Evolutionary conservation across 2,797 vertebrate species (phyloP).

Genomic region (Pteronotus mesoamericanus): DNA sequence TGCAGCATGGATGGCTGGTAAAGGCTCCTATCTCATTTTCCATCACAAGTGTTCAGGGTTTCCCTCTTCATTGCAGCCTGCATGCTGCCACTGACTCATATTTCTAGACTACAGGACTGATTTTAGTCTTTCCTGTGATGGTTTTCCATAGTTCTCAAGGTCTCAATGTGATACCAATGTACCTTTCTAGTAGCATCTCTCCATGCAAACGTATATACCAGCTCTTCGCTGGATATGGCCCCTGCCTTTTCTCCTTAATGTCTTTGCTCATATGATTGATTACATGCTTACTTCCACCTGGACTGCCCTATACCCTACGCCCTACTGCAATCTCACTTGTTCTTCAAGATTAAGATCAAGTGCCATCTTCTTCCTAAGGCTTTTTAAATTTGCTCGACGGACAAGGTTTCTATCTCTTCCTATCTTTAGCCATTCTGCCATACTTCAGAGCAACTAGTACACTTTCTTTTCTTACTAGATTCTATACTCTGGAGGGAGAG

Average conservation of each 20-base stretch:
- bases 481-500: not conserved
- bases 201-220: no score
- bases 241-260: not conserved
- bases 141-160: not conserved
- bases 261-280: not conserved
- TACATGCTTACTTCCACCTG: not conserved
- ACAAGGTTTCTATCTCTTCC: not conserved
- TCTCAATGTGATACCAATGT: not conserved
- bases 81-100: not conserved
- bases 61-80: not conserved
- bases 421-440: not conserved
- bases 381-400: not conserved
- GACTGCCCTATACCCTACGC: not conserved
- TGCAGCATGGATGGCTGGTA: not conserved
- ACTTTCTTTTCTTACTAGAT: not conserved
- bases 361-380: not conserved
- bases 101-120: not conserved
- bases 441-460: not conserved
- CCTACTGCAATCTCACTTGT: not conserved
- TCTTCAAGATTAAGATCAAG: not conserved
- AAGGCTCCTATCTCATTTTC: not conserved
- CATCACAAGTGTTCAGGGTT: not conserved
- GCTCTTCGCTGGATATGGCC: not conserved
- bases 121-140: not conserved
- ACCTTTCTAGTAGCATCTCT: not conserved